Evolutionary conservation across 2,888 invertebrate genomes (phyloP), one percentile per base, ranked within the genome.

Genomic region (Boloria euphrosyne): DNA sequence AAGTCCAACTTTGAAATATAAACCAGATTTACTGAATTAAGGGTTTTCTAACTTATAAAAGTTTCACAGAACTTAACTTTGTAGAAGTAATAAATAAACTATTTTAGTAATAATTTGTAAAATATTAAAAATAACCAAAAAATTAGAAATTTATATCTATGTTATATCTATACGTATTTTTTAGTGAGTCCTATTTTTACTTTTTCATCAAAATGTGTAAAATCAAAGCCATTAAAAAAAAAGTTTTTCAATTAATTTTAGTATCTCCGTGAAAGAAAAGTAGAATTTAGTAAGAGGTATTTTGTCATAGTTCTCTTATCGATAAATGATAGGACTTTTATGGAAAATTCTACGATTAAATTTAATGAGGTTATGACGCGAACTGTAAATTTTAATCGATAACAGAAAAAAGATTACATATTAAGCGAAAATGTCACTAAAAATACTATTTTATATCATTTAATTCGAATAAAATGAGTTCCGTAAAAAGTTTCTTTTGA

Each of bases 341-440:
- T 59, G n/a, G 38, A 59, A 59, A 38, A 59, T 59, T 59, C 38
- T 50, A 59, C 31, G 59, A 59, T 59, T 17, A 27, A 31, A 50
- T 49, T n/a, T 50, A 59, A 58, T 59, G 47, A 59, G 59, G 59
- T 59, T 59, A 50, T 31, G 17, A 59, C 18, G 31, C 38, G 31
- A 31, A 59, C 17, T 31, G 31, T 50, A 27, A 38, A 38, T 59
- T 49, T 59, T 14, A 38, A 50, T 49, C 47, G 27, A 59, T 17
- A 31, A 49, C 31, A 59, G 17, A 59, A 22, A 57, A 57, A 57
- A 22, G 13, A 16, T 43, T 17, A 0, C 27, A 57, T 50, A 18
- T 13, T 22, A 13, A 1, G 4, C 13, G 22, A 50, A 18, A 50
- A 50, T 50, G 2, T 49, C 5, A 13, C 22, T 13, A 18, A 13